A percentile compares a stretch with the other conserved stretches of the same genome.
Evolutionary conservation across 1,140 invertebrate species (phyloP).

Genomic region (Cryptotermes secundus): DNA sequence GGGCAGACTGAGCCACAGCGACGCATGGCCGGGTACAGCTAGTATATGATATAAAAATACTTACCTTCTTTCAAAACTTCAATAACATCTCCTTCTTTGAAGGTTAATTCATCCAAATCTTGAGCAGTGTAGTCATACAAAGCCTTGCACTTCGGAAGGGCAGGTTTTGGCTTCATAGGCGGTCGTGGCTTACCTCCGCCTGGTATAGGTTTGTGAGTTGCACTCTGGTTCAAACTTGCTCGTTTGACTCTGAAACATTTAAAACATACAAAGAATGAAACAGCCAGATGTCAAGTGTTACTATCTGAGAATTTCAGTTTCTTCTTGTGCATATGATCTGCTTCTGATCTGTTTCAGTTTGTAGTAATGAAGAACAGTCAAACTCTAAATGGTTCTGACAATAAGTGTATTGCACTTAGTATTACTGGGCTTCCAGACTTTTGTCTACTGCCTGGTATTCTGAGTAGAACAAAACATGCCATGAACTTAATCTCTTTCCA

Average conservation of each 20-base stretch:
- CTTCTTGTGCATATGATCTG: too few species aligned
- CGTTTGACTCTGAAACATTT: conserved; percentile 45
- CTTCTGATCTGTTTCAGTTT: too few species aligned
- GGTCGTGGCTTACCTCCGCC: conserved; percentile 36
- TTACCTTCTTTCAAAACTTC: conserved; percentile 67
- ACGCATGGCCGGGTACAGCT: too few species aligned
- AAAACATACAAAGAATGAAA: background rate
- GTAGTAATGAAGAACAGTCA: too few species aligned
- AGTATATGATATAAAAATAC: conserved; percentile 38
- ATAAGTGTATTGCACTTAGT: too few species aligned
- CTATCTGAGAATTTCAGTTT: too few species aligned
- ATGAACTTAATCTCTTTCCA: too few species aligned
- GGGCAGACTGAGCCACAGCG: too few species aligned
- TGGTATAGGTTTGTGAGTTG: conserved; percentile 35
- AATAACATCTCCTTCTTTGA: conserved; percentile 63
- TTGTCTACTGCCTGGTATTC: too few species aligned
- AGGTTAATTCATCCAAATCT: conserved; percentile 67
- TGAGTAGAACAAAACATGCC: too few species aligned
- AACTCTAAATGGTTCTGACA: too few species aligned
- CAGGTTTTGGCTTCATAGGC: conserved; percentile 39
- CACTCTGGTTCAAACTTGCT: conserved; percentile 35
- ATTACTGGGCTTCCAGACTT: too few species aligned
- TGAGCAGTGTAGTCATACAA: conserved; percentile 68
- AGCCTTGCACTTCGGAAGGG: conserved; percentile 58
- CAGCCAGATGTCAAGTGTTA: background rate